These are phyloP conservation scores for Siniperca chuatsi DNA, from an alignment of 2,113 vertebrate species.

Conservation along the genomic window DNA sequence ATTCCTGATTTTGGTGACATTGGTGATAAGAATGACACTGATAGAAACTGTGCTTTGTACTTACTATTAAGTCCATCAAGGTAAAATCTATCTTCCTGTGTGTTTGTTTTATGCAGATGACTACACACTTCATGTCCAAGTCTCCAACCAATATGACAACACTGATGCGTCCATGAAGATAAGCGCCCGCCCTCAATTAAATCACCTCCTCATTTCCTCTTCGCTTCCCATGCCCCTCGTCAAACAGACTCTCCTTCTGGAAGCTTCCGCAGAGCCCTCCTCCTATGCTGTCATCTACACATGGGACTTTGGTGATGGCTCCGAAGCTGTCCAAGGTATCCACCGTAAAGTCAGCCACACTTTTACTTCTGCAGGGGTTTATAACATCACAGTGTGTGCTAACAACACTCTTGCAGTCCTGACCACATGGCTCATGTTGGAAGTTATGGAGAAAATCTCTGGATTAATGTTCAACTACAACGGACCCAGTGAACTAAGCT, in stretches of 20 bases:
- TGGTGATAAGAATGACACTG: background rate
- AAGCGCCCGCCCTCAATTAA: slow-evolving; percentile 67
- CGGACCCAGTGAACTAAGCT: slow-evolving; percentile 72
- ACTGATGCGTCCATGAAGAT: slow-evolving; percentile 56
- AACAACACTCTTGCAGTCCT: slow-evolving; percentile 75
- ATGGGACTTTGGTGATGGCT: slow-evolving; percentile 82
- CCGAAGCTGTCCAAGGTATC: slow-evolving; percentile 47
- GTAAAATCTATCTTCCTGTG: background rate
- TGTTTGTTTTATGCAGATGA: slow-evolving; percentile 71
- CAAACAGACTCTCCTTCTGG: slow-evolving; percentile 68
- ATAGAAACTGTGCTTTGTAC: background rate
- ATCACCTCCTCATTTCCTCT: slow-evolving; percentile 68
- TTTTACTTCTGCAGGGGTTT: slow-evolving; percentile 72
- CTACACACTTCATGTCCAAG: slow-evolving; percentile 77
- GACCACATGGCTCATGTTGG: slow-evolving; percentile 65
- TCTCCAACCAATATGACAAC: slow-evolving; percentile 69
- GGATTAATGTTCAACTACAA: slow-evolving; percentile 73
- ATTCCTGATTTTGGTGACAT: background rate
- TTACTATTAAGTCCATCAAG: background rate
- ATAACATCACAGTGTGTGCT: slow-evolving; percentile 81
- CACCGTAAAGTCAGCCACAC: slow-evolving; percentile 54
- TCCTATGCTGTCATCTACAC: slow-evolving; percentile 61
- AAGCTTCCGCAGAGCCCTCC: slow-evolving; percentile 72
- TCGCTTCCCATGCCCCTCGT: slow-evolving; percentile 50
- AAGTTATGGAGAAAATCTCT: slow-evolving; percentile 74